Conservation (phyloP, 2,797 vertebrate genomes). For the Sebastes cheni region DNA sequence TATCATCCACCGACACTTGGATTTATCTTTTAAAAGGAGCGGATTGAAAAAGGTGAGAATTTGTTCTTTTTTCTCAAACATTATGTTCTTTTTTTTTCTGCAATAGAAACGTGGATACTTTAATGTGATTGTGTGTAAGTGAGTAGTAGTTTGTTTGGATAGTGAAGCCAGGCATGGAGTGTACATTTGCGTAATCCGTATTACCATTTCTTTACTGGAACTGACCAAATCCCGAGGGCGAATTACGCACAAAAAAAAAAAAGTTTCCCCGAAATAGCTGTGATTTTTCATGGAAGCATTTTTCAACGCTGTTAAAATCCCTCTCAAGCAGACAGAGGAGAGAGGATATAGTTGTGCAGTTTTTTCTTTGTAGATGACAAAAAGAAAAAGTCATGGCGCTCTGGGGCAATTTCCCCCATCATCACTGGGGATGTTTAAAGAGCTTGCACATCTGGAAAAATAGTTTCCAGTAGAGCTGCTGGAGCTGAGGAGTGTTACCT, state of each 20-base stretch:
- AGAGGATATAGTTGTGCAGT: background rate
- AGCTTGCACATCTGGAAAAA: constrained; percentile 52
- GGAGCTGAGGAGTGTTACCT: constrained; percentile 1
- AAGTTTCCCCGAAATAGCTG: constrained; percentile 49
- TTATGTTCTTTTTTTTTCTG: background rate
- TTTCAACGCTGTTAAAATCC: background rate
- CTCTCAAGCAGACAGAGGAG: background rate
- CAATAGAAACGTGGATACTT: background rate
- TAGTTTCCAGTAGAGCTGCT: constrained; percentile 10
- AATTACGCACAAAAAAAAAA: constrained; percentile 44
- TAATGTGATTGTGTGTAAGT: background rate
- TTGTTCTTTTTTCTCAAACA: background rate
- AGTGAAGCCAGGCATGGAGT: background rate
- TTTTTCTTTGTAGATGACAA: background rate
- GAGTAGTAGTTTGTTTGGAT: background rate
- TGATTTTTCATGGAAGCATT: background rate
- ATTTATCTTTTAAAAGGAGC: constrained; percentile 30
- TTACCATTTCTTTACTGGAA: constrained; percentile 74
- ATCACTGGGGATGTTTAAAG: constrained; percentile 17
- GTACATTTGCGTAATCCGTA: constrained; percentile 59
- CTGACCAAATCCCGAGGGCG: constrained; percentile 55
- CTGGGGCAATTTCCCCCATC: background rate
- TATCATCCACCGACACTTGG: constrained; percentile 10
- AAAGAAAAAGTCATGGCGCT: background rate
- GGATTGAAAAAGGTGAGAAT: constrained; percentile 53